These are phyloP conservation scores for Apus apus DNA, from an alignment of 2,113 vertebrate genomes.

Conservation along the genomic window DNA sequence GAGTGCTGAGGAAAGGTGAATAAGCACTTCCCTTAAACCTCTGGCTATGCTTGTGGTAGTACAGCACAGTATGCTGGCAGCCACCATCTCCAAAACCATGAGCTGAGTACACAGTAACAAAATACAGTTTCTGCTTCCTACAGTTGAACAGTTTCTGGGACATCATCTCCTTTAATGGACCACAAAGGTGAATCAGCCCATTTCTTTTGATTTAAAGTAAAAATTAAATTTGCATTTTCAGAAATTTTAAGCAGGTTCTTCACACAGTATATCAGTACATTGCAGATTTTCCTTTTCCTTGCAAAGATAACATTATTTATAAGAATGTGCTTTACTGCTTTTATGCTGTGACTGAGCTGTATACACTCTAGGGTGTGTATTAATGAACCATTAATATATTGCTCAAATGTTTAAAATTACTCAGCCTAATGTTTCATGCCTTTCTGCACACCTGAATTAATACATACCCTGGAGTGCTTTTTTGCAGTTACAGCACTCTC, in stretches of 20 bases:
- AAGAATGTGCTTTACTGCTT: not conserved
- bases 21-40: not conserved
- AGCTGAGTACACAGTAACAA: not conserved
- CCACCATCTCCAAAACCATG: not conserved
- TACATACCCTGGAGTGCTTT: not conserved
- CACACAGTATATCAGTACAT: not conserved
- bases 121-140: not conserved
- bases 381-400: conserved; percentile 24
- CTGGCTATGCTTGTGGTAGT: not conserved
- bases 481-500: conserved; percentile 11
- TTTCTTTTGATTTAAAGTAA: not conserved
- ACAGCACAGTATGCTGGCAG: not conserved
- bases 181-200: not conserved
- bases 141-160: not conserved
- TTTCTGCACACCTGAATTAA: conserved; percentile 54
- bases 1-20: not conserved
- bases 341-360: not conserved
- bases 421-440: conserved; percentile 10
- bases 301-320: conserved; percentile 16
- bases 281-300: not conserved
- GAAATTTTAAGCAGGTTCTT: not conserved
- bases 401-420: conserved; percentile 36
- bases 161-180: not conserved
- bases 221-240: not conserved
- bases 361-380: not conserved